phyloP scores from a whole-genome alignment of 2,888 invertebrate species.

The Clistopyga incitator region DNA sequence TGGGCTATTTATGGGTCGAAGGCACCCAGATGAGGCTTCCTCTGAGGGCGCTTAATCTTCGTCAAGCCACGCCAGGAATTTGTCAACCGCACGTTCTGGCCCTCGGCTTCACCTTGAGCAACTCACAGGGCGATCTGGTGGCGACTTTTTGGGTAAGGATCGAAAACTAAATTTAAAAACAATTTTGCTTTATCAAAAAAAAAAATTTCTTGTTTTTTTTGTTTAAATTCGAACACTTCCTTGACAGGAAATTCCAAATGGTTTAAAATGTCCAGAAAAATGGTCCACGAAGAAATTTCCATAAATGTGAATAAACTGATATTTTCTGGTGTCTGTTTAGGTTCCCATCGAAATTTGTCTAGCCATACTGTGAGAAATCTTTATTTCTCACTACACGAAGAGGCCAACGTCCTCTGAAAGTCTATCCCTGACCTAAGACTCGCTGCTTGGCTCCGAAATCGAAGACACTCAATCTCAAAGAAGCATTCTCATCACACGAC shows the following conservation, averaged over 20 bases:
- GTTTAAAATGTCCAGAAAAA: too few relatives aligned
- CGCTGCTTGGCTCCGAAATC: slow-evolving; percentile 52
- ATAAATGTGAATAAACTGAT: too few relatives aligned
- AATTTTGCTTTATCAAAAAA: too few relatives aligned
- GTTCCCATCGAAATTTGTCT: not conserved
- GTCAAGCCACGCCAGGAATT: slow-evolving; percentile 80
- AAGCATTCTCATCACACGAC: slow-evolving; percentile 21
- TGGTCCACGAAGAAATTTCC: too few relatives aligned
- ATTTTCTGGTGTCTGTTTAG: not conserved
- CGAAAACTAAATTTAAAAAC: too few relatives aligned
- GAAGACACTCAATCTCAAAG: slow-evolving; percentile 27
- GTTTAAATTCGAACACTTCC: too few relatives aligned
- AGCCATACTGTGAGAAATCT: not conserved
- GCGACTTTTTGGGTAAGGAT: slow-evolving; percentile 82
- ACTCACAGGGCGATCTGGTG: slow-evolving; percentile 79
- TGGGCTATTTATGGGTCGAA: slow-evolving; percentile 83
- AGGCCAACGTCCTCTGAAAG: slow-evolving; percentile 51
- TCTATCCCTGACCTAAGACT: slow-evolving; percentile 63
- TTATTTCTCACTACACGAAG: slow-evolving; percentile 11
- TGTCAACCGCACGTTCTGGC: slow-evolving; percentile 82
- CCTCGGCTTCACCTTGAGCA: slow-evolving; percentile 82
- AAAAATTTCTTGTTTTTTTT: not conserved
- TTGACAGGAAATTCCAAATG: too few relatives aligned
- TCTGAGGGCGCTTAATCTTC: slow-evolving; percentile 81
- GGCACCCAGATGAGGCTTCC: slow-evolving; percentile 81